Base-by-base conservation (phyloP, 1,140 invertebrate genomes). In the Drosophila simulans region DNA sequence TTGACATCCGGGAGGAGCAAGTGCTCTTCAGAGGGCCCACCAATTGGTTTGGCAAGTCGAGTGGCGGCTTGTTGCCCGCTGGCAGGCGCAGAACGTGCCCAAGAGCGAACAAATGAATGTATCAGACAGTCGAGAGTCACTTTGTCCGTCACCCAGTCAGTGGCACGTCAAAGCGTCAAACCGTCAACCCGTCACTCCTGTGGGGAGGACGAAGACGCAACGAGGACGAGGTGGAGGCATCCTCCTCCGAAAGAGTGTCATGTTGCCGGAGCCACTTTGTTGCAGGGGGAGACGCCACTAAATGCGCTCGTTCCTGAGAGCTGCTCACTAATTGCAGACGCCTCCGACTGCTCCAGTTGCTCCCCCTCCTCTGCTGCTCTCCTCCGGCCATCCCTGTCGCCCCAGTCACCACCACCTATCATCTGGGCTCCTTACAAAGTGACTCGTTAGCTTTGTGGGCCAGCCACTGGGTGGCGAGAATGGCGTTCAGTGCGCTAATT, bases 271-370 rank as follows among this genome's bases (percentile, higher is more conserved):
- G 64, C 65, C 71, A 85, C 80, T 83, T 80, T 70, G 80, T 70
- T 85, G 75, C 81, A 80, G 49, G 35, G 45, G 43, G 27, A 39
- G 39, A n/a, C n/a, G 79, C 74, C 82, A 79, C 82, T 86, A 79
- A 86, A 86, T 86, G 80, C 69, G 71, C 76, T 62, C 53, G 58
- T 59, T 37, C 37, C 63, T 56, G 13, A 82, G 69, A 62, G 74
- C 70, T 72, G 75, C 84, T 64, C 83, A 72, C 83, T 86, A 86
- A 86, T 86, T 86, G 83, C 79, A 85, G 78, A 74, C 62, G 83
- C 75, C 82, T 75, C 58, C 70, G 80, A 51, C 66, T 45, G 25
- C 48, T 35, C 11, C 20, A 35, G 11, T n/a, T 52, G 5, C 40
- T 10, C n/a, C n/a, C 5, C 10, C 35, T 42, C 20, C 17, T 34